These are phyloP conservation scores for Eolophus roseicapilla DNA, from an alignment of 2,113 vertebrate species.

Conservation along the genomic window DNA sequence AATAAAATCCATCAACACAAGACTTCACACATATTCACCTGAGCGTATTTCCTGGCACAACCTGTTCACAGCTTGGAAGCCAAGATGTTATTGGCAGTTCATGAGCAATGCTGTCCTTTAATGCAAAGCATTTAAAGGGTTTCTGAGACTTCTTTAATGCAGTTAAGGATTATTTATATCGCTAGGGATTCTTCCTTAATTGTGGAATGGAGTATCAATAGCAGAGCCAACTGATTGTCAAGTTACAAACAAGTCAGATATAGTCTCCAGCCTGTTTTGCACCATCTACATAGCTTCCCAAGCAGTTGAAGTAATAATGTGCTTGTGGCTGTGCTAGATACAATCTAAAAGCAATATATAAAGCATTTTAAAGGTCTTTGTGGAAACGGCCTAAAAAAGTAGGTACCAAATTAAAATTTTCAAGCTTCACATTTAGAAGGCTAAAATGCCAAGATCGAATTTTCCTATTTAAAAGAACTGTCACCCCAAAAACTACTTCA, in stretches of 20 bases:
- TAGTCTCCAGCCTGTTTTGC: background rate
- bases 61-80: background rate
- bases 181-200: background rate
- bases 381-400: background rate
- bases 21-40: background rate
- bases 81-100: background rate
- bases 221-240: background rate
- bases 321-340: background rate
- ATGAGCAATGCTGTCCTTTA: background rate
- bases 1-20: background rate
- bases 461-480: background rate
- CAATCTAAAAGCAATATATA: background rate
- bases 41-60: background rate
- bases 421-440: background rate
- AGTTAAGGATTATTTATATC: conserved; percentile 10
- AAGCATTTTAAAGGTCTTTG: background rate
- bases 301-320: background rate
- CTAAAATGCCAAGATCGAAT: background rate
- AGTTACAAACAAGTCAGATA: background rate
- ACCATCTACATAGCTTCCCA: background rate
- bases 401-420: background rate
- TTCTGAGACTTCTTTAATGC: background rate
- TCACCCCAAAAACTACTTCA: background rate
- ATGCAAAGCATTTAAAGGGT: background rate
- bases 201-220: background rate